Evolutionary conservation across 2,113 vertebrate genomes (phyloP).

Genomic region (Cynocephalus volans): DNA sequence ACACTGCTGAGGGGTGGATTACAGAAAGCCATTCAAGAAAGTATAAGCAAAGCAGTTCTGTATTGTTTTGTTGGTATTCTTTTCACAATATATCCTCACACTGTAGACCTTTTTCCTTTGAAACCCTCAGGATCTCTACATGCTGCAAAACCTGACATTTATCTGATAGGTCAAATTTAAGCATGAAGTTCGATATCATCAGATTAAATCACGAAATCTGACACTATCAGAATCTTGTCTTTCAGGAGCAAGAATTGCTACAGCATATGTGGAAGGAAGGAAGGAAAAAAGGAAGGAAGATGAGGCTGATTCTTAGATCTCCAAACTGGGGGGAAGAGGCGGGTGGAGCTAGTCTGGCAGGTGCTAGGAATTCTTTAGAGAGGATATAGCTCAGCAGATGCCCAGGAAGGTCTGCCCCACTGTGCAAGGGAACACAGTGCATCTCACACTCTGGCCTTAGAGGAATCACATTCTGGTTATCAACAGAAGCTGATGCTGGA

Average conservation of each 20-base stretch:
- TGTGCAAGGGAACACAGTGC: not conserved
- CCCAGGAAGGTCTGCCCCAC: not conserved
- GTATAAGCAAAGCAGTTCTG: not conserved
- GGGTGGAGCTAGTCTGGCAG: not conserved
- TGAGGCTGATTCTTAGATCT: not conserved
- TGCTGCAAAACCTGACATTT: not conserved
- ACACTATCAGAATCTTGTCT: slow-evolving; percentile 16
- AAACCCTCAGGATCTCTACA: slow-evolving; percentile 15
- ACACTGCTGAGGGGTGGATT: not conserved
- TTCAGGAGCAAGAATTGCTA: slow-evolving; percentile 54
- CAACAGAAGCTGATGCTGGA: not conserved
- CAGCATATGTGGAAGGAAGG: no score
- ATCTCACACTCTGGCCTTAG: not conserved
- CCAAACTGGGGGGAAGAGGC: no score
- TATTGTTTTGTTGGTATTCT: not conserved
- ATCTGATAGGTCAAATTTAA: not conserved
- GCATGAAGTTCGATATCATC: not conserved
- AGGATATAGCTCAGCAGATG: not conserved
- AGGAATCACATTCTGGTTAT: not conserved
- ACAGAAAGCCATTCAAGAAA: slow-evolving; percentile 39
- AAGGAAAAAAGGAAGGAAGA: not conserved
- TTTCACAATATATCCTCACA: not conserved
- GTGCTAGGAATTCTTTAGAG: not conserved
- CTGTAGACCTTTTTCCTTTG: not conserved
- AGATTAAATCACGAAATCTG: slow-evolving; percentile 6